Percentiles rank a stretch among this genome's conserved stretches.
Conservation (phyloP, 2,797 vertebrate species). For the Sardinella longiceps region DNA sequence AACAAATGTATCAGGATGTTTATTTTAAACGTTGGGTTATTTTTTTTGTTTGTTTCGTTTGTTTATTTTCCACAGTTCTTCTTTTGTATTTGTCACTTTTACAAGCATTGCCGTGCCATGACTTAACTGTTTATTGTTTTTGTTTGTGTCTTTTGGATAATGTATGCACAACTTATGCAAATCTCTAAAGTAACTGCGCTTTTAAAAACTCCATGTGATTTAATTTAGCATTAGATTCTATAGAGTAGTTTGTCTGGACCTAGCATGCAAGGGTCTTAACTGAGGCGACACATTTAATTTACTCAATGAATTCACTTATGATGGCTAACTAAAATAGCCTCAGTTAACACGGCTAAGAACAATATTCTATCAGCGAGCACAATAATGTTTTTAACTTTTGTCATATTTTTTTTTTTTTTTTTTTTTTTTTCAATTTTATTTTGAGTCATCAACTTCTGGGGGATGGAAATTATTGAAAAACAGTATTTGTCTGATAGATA, state of each 20-base stretch:
- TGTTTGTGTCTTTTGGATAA: slow-evolving; percentile 54
- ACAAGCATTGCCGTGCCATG: slow-evolving; percentile 52
- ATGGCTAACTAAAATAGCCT: slow-evolving; percentile 39
- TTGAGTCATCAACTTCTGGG: background rate
- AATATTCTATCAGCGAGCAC: slow-evolving; percentile 49
- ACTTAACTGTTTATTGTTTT: slow-evolving; percentile 57
- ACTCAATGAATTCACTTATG: slow-evolving; percentile 45
- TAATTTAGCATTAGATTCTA: slow-evolving; percentile 49
- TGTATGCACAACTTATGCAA: slow-evolving; percentile 56
- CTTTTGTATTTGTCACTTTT: slow-evolving; percentile 51
- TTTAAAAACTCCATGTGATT: slow-evolving; percentile 55
- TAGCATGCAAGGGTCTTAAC: slow-evolving; percentile 50
- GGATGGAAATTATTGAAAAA: slow-evolving; percentile 7
- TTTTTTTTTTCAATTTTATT: background rate
- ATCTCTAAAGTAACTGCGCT: slow-evolving; percentile 55
- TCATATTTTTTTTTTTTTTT: too few species aligned
- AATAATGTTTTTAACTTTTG: slow-evolving; percentile 31
- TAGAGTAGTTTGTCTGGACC: slow-evolving; percentile 42
- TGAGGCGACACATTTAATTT: slow-evolving; percentile 46
- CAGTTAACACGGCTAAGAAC: slow-evolving; percentile 41
- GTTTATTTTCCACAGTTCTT: slow-evolving; percentile 43
- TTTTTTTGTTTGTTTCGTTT: too few species aligned
- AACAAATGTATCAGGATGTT: slow-evolving; percentile 56
- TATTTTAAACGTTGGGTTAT: slow-evolving; percentile 52
- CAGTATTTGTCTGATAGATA: slow-evolving; percentile 39